Base-by-base conservation (phyloP, 2,113 vertebrate species). In the Takifugu flavidus region DNA sequence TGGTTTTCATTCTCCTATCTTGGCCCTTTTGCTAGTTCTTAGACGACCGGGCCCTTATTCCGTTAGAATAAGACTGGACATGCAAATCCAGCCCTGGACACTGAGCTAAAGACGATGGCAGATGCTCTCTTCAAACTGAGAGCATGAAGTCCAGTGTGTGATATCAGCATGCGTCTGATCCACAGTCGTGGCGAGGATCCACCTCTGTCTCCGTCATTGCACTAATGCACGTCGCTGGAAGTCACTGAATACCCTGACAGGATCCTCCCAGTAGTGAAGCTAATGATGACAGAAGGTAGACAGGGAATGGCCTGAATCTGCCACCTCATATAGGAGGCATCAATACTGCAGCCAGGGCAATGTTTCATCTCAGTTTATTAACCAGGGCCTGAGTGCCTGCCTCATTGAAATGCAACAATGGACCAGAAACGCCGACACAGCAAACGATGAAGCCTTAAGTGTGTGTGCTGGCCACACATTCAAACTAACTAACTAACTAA, bases 271-370 rank as follows among this genome's bases (percentile, higher is more conserved):
- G 47, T 49, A 65, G 59, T 49, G 54, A 60, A 58, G 68, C 64
- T 86, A 87, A 88, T 75, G 72, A 88, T 82, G 82, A 85, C 70
- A 79, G 72, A 83, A 72, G 77, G 78, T 72, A 77, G 63, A 66
- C 56, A 61, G 27, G 49, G 72, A 81, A 58, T 80, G 86, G 65
- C 83, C 85, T 86, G 67, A 77, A 88, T 87, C 73, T 84, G 81
- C 82, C 86, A 79, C 66, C 68, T 78, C 74, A 65, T 53, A 79
- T 75, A 74, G 69, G 59, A 75, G 77, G 59, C 49, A 10, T 81
- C 80, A 76, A 72, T 76, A 84, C 46, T 56, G 46, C 64, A 74
- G 65, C 65, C 53, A 25, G 73, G 53, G 43, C 64, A 56, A 69
- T 70, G 59, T 77, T 82, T 87, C 77, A 83, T 83, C 79, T 79